Base-by-base conservation (phyloP, 2,888 invertebrate genomes). In the Baronia brevicornis region DNA sequence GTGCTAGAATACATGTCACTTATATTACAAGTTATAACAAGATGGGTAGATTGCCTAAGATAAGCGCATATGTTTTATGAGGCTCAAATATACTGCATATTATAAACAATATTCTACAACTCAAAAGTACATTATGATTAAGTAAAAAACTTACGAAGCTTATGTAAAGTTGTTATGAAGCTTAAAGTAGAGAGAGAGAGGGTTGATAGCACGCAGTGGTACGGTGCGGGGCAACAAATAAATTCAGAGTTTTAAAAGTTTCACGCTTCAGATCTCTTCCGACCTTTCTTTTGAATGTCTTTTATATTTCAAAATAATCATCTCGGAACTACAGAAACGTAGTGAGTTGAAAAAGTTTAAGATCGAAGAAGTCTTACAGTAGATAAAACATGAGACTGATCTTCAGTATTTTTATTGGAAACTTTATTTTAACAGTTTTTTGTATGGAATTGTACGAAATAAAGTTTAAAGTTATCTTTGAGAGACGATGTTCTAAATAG, bases 191-290 rank as follows among this genome's bases (percentile, higher is more conserved):
- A 12, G 30, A 23, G n/a, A n/a, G n/a, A n/a, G n/a, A 32, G 33
- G 26, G 26, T 28, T 29, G 32, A 26, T 33, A 52, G 33, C 44
- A 30, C 23, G 43, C 44, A 42, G 43, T 51, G 48, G n/a, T n/a
- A n/a, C n/a, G n/a, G 51, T 48, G 51, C 43, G 38, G 39, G 47
- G 48, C 52, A 55, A 59, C 56, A 60, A 58, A 63, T 59, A 61
- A 59, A 64, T 62, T 55, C 54, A 46, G 50, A 62, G 53, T 62
- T 60, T 54, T 41, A 48, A 54, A 63, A 55, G 59, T 56, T 36
- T 54, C 38, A 33, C 40, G 46, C 40, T 47, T 49, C 47, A 52
- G 55, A 60, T 60, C 52, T 56, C 51, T 38, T 38, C 28, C 40
- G 33, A 39, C 47, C 43, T 39, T 43, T 37, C 30, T 31, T 27